A percentile compares a stretch with the other conserved stretches of the same genome.
These are phyloP conservation scores for Cheilosia urbana DNA, from an alignment of 2,888 invertebrate species.

Conservation along the genomic window DNA sequence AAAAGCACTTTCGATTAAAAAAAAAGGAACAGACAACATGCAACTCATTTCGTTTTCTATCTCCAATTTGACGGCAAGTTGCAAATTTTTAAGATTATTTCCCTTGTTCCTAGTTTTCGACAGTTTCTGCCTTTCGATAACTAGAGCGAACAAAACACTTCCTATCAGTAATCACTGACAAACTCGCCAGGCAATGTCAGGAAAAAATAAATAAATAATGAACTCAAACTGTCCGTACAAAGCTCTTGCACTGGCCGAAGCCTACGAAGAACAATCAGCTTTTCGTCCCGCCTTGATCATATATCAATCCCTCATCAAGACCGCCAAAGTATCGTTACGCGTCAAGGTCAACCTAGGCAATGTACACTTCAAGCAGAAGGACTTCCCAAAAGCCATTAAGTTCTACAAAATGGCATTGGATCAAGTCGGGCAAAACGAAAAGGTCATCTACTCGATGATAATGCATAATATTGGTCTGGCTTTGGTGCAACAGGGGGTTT, in stretches of 20 bases:
- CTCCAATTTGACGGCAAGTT: too few species aligned
- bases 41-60: too few species aligned
- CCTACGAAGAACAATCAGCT: conserved; percentile 46
- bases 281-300: conserved; percentile 47
- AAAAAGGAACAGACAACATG: too few species aligned
- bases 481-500: conserved; percentile 53
- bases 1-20: too few species aligned
- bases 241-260: conserved; percentile 41
- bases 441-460: conserved; percentile 37
- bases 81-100: too few species aligned
- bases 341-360: conserved; percentile 69
- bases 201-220: background rate
- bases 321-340: conserved; percentile 49
- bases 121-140: too few species aligned
- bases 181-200: background rate
- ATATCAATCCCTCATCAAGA: conserved; percentile 51
- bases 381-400: conserved; percentile 53
- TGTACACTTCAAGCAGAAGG: conserved; percentile 55
- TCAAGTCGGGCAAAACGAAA: conserved; percentile 67
- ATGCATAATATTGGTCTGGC: conserved; percentile 69
- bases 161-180: background rate
- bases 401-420: conserved; percentile 69
- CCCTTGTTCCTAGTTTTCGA: too few species aligned
- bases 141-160: too few species aligned
- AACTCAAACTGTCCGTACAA: background rate